Percentiles rank a stretch among this genome's conserved stretches.
Evolutionary conservation across 2,888 invertebrate genomes (phyloP).

Genomic region (Drosophila putrida): DNA sequence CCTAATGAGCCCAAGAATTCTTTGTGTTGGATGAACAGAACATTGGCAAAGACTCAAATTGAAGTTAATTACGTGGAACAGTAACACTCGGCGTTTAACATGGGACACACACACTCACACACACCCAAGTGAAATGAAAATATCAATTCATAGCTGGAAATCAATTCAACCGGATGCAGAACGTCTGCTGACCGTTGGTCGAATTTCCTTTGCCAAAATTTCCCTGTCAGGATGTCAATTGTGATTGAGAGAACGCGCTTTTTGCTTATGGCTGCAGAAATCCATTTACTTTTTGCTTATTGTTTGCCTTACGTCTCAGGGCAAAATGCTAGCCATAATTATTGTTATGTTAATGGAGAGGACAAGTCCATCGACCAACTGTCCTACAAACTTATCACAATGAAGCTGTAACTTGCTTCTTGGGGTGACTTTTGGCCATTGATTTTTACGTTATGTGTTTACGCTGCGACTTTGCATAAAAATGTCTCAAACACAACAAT

Average conservation of each 20-base stretch:
- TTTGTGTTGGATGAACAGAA: slow-evolving; percentile 56
- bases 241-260: slow-evolving; percentile 52
- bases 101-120: slow-evolving; percentile 31
- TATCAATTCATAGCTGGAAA: slow-evolving; percentile 49
- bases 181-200: slow-evolving; percentile 61
- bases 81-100: slow-evolving; percentile 55
- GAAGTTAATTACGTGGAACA: slow-evolving; percentile 78
- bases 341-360: slow-evolving; percentile 76
- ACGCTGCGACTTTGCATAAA: slow-evolving; percentile 74
- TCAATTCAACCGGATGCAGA: slow-evolving; percentile 79
- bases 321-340: slow-evolving; percentile 73
- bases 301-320: slow-evolving; percentile 68
- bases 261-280: slow-evolving; percentile 77
- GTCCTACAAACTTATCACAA: slow-evolving; percentile 10
- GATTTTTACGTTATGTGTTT: slow-evolving; percentile 72
- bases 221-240: slow-evolving; percentile 72
- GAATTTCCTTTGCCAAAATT: neutral
- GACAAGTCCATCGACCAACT: slow-evolving; percentile 8
- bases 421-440: slow-evolving; percentile 62
- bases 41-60: slow-evolving; percentile 68
- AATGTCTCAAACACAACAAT: slow-evolving; percentile 46
- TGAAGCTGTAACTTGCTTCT: slow-evolving; percentile 22
- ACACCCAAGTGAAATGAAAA: neutral
- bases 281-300: slow-evolving; percentile 41
- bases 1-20: slow-evolving; percentile 62